Evolutionary conservation across 2,113 vertebrate genomes (phyloP), one percentile per base, ranked within the genome.

Genomic region (Paradoxurus hermaphroditus): DNA sequence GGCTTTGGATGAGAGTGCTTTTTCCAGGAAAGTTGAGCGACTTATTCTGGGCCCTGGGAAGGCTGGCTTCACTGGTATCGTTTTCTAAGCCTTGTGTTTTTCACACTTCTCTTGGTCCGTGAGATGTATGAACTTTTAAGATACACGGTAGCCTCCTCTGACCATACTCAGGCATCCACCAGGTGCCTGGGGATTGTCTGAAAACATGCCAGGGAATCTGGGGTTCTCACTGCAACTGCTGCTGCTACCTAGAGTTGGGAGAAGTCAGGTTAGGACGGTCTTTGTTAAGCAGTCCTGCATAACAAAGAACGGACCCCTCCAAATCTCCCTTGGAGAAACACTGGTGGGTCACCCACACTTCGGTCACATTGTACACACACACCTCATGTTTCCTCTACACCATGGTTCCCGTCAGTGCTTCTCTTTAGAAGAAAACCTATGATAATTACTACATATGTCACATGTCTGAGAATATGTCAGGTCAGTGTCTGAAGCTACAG

Each of bases 1-100:
- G 10, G 25, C 46, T 62, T 21, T 19, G 49, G 36, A 81, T 34
- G 14, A 67, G 18, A 91, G n/a, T 9, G 2, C 12, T 53, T 85
- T 94, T 87, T 11, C 46, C 11, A 89, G 56, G 39, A 78, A 68
- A 53, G n/a, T 0, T 19, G 56, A 89, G 15, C 34, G 49, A 78
- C 49, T 83, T 86, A 44, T 23, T 25, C 59, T 29, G 18, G 27
- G 14, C 16, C 36, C 23, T 67, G 27, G 70, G 25, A 86, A 89
- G 1, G 8, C 6, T 88, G 51, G 46, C 10, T 51, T 92, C 8
- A 31, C 53, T 25, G 39, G 8, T 23, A 36, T 27, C 41, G 68
- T 65, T 87, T 81, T 73, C 70, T 78, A 94, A 56, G 51, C 29
- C 34, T 53, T 94, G 29, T 25, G n/a, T 78, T 95, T 81, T 3